phyloP scores from a whole-genome alignment of 2,888 invertebrate genomes.

The Theretra japonica region DNA sequence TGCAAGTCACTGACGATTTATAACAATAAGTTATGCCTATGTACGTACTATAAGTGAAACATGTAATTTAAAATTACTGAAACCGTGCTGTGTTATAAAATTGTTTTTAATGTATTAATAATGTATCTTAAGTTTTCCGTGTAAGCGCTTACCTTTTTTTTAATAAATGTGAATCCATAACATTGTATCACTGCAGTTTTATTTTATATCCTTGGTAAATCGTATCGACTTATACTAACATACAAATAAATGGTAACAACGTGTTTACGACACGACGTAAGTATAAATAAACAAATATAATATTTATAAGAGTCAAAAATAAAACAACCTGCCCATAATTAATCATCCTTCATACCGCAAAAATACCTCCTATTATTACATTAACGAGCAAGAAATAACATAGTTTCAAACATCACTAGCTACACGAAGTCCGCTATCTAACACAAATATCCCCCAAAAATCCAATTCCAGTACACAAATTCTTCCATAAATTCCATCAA shows the following conservation, averaged over 20 bases:
- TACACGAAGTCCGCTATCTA: too few species aligned
- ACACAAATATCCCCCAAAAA: too few species aligned
- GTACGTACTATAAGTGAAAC: background rate
- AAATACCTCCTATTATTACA: too few species aligned
- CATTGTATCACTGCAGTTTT: background rate
- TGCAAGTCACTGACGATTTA: constrained; percentile 19
- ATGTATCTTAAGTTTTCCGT: background rate
- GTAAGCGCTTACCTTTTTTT: background rate
- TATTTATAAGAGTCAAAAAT: too few species aligned
- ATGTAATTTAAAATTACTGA: constrained; percentile 9
- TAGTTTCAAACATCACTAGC: too few species aligned
- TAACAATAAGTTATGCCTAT: background rate
- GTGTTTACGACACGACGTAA: background rate
- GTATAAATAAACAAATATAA: too few species aligned
- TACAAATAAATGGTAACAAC: background rate
- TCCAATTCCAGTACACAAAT: too few species aligned
- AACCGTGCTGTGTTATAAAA: constrained; percentile 9
- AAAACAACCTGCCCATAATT: too few species aligned
- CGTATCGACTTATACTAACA: background rate
- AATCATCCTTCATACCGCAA: too few species aligned
- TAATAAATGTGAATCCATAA: background rate
- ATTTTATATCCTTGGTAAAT: background rate
- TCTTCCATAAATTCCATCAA: constrained; percentile 26
- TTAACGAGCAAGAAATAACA: too few species aligned
- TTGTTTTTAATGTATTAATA: background rate